Percentiles rank a stretch among this genome's conserved stretches.
Evolutionary conservation across 2,113 vertebrate species (phyloP).

Genomic region (Lasiurus borealis): DNA sequence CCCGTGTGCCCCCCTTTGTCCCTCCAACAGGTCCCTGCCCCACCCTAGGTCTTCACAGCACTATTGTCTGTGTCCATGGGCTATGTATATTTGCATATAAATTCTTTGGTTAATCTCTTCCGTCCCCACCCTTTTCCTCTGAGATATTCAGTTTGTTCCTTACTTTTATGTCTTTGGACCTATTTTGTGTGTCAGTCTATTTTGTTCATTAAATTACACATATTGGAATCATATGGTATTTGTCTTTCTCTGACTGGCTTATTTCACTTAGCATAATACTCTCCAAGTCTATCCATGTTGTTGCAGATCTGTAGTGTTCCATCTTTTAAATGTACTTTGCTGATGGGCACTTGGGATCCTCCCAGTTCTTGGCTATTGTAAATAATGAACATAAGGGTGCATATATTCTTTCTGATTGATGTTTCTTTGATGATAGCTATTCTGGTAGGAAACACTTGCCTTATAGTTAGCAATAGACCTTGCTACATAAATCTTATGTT

Average conservation of each 20-base stretch:
- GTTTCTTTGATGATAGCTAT: background rate
- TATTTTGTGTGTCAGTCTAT: background rate
- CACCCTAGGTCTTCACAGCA: background rate
- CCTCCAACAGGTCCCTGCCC: background rate
- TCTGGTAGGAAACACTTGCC: background rate
- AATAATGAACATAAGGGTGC: background rate
- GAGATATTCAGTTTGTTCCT: background rate
- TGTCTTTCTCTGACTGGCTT: background rate
- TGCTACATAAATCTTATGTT: background rate
- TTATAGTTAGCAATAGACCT: background rate
- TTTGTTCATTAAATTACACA: background rate
- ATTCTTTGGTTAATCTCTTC: background rate
- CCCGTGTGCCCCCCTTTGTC: background rate
- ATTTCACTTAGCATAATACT: background rate
- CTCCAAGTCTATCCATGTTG: background rate
- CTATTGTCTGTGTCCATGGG: background rate
- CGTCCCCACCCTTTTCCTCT: background rate
- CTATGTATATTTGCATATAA: background rate
- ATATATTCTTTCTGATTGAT: background rate
- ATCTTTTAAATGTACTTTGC: background rate
- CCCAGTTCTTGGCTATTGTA: background rate
- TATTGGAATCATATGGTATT: background rate
- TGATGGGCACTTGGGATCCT: background rate
- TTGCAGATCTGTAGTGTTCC: background rate
- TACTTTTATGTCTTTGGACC: background rate